phyloP scores from a whole-genome alignment of 2,888 invertebrate species.

The Drosophila greeni region DNA sequence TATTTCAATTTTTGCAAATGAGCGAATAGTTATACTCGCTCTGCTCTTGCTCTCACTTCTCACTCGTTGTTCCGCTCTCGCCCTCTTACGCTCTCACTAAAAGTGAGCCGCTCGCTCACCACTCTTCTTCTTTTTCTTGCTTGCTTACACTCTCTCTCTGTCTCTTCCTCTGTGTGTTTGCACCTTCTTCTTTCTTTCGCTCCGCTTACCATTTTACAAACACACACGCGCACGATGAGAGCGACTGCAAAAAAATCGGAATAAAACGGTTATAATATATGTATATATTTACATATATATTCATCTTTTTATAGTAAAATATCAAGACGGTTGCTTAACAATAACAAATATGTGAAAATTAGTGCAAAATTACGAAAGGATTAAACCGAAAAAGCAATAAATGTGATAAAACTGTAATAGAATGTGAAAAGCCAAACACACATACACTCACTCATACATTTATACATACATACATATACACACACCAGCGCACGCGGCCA shows the following conservation, averaged over 20 bases:
- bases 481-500: conserved; percentile 30
- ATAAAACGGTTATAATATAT: conserved; percentile 46
- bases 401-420: conserved; percentile 69
- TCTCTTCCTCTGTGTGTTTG: conserved; percentile 50
- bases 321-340: conserved; percentile 7
- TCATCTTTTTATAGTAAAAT: conserved; percentile 17
- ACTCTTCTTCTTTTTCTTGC: conserved; percentile 24
- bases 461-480: conserved; percentile 24
- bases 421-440: conserved; percentile 65
- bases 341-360: conserved; percentile 26
- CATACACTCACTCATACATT: conserved; percentile 37
- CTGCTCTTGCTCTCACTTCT: conserved; percentile 34
- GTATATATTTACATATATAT: conserved; percentile 26
- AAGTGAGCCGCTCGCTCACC: conserved; percentile 15
- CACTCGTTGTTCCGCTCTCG: conserved; percentile 16
- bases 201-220: conserved; percentile 58
- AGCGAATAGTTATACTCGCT: conserved; percentile 42
- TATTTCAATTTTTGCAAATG: conserved; percentile 41
- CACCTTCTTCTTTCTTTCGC: conserved; percentile 65
- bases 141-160: conserved; percentile 22
- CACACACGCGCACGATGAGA: conserved; percentile 70
- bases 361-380: conserved; percentile 29
- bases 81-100: conserved; percentile 40
- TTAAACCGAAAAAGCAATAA: conserved; percentile 49
- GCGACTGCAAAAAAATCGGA: conserved; percentile 48